Conservation (phyloP, 2,113 vertebrate genomes). For the Prionailurus bengalensis region DNA sequence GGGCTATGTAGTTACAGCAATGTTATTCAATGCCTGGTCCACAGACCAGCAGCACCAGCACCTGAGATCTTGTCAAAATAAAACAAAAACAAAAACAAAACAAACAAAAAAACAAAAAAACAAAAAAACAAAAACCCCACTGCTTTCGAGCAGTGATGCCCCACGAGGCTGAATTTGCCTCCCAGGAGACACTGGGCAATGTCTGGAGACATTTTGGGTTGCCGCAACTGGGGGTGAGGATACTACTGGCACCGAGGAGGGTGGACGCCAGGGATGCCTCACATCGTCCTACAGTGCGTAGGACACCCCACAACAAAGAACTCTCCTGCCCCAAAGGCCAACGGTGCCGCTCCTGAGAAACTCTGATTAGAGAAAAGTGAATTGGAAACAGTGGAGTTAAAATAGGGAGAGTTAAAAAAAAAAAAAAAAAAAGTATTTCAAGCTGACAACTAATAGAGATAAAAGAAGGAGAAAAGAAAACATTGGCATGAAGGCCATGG, state of each 20-base stretch:
- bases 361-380: background rate
- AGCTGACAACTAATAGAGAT: background rate
- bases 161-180: background rate
- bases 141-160: background rate
- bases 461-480: background rate
- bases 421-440: background rate
- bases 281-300: background rate
- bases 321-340: background rate
- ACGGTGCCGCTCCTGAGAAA: background rate
- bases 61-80: background rate
- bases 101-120: background rate
- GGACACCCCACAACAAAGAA: background rate
- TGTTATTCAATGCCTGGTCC: background rate
- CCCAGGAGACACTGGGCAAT: background rate
- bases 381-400: background rate
- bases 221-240: fast-evolving
- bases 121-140: too few species aligned
- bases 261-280: background rate
- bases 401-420: background rate
- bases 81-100: background rate
- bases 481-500: background rate
- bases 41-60: background rate
- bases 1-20: background rate
- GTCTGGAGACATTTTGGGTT: background rate
- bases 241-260: background rate